A percentile compares a stretch with the other conserved stretches of the same genome.
phyloP scores from a whole-genome alignment of 1,140 invertebrate species.

The Ephestia elutella region DNA sequence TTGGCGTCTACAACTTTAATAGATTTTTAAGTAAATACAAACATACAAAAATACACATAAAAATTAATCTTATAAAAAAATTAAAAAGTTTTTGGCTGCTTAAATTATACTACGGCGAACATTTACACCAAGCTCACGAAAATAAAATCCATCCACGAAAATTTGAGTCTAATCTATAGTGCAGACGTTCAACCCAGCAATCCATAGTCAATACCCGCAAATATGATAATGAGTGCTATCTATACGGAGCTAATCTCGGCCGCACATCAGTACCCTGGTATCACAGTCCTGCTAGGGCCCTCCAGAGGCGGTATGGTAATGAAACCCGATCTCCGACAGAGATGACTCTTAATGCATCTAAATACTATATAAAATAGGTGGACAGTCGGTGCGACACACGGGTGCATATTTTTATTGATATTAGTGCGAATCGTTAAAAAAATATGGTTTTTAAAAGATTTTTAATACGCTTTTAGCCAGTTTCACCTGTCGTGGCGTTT shows the following conservation, averaged over 20 bases:
- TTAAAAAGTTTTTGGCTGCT: too few relatives aligned
- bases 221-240: slow-evolving; percentile 55
- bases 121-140: not conserved
- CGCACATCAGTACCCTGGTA: slow-evolving; percentile 28
- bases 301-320: slow-evolving; percentile 59
- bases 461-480: too few relatives aligned
- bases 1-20: too few relatives aligned
- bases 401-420: slow-evolving; percentile 2
- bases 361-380: slow-evolving; percentile 59
- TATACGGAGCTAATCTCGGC: slow-evolving; percentile 44
- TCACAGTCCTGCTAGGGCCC: slow-evolving; percentile 30
- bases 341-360: slow-evolving; percentile 65
- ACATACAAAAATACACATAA: too few relatives aligned
- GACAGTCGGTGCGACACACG: slow-evolving; percentile 25
- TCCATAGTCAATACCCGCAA: slow-evolving; percentile 15
- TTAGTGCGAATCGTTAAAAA: too few relatives aligned
- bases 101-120: too few relatives aligned
- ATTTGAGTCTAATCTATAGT: not conserved
- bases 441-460: too few relatives aligned
- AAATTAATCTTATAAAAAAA: too few relatives aligned
- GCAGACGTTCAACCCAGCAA: not conserved
- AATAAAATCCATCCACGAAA: not conserved
- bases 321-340: slow-evolving; percentile 53
- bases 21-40: too few relatives aligned
- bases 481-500: too few relatives aligned